Percentiles rank a stretch among this genome's conserved stretches.
Evolutionary conservation across 2,797 vertebrate genomes (phyloP).

Genomic region (Sphenodon punctatus): DNA sequence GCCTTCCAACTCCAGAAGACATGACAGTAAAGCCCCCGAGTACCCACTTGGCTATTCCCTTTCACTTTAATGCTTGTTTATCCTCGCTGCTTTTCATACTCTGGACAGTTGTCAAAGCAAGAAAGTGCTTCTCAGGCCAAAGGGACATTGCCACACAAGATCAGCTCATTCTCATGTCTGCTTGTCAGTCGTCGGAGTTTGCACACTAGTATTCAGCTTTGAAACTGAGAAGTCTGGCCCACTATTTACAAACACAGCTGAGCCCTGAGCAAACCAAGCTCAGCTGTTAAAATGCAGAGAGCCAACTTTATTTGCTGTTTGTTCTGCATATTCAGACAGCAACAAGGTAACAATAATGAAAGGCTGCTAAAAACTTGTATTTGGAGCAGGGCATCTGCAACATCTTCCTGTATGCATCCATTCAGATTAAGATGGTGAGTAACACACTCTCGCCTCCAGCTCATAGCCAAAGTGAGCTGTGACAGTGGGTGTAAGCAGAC

Average conservation of each 20-base stretch:
- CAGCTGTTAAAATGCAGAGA: fast-evolving
- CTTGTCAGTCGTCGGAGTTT: background rate
- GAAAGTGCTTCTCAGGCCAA: background rate
- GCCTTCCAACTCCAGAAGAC: background rate
- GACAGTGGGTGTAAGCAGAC: too few relatives aligned
- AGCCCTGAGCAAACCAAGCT: fast-evolving
- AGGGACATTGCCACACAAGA: fast-evolving
- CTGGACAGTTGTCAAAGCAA: background rate
- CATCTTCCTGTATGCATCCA: too few relatives aligned
- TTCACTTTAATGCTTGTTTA: slow-evolving; percentile 9
- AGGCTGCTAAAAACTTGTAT: background rate
- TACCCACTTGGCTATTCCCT: background rate
- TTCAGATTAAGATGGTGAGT: too few relatives aligned
- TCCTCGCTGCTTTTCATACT: slow-evolving; percentile 2
- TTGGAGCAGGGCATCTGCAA: background rate
- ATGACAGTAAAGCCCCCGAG: background rate
- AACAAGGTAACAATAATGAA: background rate
- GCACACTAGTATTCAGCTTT: background rate
- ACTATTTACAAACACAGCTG: background rate
- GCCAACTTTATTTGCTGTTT: background rate
- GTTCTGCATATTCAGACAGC: background rate
- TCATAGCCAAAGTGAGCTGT: too few relatives aligned
- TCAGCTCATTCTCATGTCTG: background rate
- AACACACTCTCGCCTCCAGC: too few relatives aligned
- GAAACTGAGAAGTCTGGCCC: background rate